Conservation (phyloP, 2,888 invertebrate genomes). For the Gibbula magus region DNA sequence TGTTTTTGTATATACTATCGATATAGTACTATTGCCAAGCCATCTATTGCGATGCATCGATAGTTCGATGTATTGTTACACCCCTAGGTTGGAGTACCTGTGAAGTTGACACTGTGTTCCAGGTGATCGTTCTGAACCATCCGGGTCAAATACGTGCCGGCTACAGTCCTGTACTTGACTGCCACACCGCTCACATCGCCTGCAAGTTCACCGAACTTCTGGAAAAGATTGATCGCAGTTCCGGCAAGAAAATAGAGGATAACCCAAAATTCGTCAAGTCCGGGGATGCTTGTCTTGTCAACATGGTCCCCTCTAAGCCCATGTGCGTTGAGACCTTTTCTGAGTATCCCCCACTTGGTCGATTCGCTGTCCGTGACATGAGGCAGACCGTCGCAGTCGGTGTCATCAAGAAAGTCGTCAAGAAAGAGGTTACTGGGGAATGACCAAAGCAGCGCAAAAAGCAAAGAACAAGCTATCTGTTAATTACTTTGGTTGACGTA, state of each 20-base stretch:
- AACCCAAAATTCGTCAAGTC: constrained; percentile 94
- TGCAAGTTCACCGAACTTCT: constrained; percentile 99
- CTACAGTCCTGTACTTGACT: constrained; percentile 99
- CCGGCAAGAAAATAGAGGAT: constrained; percentile 82
- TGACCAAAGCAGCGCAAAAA: constrained; percentile 88
- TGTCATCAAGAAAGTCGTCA: constrained; percentile 94
- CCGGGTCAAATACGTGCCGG: constrained; percentile 99
- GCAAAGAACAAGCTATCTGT: constrained; percentile 80
- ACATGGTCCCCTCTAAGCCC: constrained; percentile 93
- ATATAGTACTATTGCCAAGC: too few relatives aligned
- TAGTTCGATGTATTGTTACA: too few relatives aligned
- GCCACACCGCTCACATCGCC: constrained; percentile 99
- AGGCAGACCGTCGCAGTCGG: constrained; percentile 97
- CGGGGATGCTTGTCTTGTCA: constrained; percentile 96
- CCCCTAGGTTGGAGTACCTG: too few relatives aligned
- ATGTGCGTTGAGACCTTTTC: constrained; percentile 99
- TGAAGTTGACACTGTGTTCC: not conserved
- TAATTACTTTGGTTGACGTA: too few relatives aligned
- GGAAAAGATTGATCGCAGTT: constrained; percentile 98
- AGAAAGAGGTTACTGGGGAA: constrained; percentile 96
- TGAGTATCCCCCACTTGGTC: constrained; percentile 95
- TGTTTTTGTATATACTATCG: too few relatives aligned
- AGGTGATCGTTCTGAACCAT: constrained; percentile 98
- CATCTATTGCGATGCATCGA: too few relatives aligned
- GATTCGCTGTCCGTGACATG: constrained; percentile 99